These are phyloP conservation scores for Zapornia atra DNA, from an alignment of 2,113 vertebrate genomes.

Conservation along the genomic window DNA sequence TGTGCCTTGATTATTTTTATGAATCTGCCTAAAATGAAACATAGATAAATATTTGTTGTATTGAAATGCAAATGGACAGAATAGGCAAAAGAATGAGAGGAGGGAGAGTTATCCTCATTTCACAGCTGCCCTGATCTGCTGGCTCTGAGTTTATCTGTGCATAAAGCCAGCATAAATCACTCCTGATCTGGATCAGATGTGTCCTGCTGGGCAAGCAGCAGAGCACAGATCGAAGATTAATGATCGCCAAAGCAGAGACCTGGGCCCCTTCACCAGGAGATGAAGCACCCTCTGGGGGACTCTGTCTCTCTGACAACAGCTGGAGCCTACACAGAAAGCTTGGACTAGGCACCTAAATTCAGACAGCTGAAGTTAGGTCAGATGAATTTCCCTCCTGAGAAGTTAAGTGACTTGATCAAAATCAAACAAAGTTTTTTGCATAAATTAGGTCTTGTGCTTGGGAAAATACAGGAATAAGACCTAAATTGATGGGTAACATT, in stretches of 20 bases:
- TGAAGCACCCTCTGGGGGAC: constrained; percentile 38
- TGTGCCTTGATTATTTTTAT: not conserved
- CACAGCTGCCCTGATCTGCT: constrained; percentile 24
- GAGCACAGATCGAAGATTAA: constrained; percentile 45
- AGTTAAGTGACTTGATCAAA: not conserved
- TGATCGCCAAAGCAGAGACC: constrained; percentile 4
- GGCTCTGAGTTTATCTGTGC: constrained; percentile 7
- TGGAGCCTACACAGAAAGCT: not conserved
- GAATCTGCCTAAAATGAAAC: not conserved
- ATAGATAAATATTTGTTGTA: not conserved
- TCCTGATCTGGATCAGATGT: constrained; percentile 52
- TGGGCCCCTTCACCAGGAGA: constrained; percentile 4
- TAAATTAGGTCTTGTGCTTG: not conserved
- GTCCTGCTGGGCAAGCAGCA: constrained; percentile 52
- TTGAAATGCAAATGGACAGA: not conserved
- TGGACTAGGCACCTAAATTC: not conserved
- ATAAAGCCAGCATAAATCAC: constrained; percentile 42
- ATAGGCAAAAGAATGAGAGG: not conserved
- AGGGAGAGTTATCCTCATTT: not conserved
- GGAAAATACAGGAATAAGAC: not conserved
- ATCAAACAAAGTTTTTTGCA: not conserved
- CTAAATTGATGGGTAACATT: not conserved
- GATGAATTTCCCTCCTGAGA: constrained; percentile 32
- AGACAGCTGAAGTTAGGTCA: not conserved
- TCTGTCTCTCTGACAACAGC: not conserved